These are phyloP conservation scores for Semotilus atromaculatus DNA, from an alignment of 2,797 vertebrate genomes.

Conservation along the genomic window DNA sequence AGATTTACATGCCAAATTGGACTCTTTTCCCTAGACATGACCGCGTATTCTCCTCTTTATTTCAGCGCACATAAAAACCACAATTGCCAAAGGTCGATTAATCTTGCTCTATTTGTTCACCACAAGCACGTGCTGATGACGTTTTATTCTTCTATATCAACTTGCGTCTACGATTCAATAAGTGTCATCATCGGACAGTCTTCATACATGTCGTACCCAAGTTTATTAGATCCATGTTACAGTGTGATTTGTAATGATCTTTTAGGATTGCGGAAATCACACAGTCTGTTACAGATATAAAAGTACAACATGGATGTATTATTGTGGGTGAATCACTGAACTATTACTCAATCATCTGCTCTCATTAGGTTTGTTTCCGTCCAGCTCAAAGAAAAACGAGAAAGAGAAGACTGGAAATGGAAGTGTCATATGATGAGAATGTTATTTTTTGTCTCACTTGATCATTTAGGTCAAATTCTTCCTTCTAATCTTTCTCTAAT, in stretches of 20 bases:
- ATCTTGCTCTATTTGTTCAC: neutral
- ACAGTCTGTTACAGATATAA: neutral
- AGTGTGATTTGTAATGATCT: no score
- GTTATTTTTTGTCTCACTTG: slow-evolving; percentile 69
- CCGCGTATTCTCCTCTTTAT: neutral
- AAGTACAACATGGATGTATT: neutral
- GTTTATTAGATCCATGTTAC: no score
- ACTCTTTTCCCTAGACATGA: neutral
- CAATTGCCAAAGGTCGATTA: neutral
- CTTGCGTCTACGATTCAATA: no score
- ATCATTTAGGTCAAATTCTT: slow-evolving; percentile 74
- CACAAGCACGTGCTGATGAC: no score
- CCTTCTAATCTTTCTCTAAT: slow-evolving; percentile 68
- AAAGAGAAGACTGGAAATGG: neutral
- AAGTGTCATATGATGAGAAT: slow-evolving; percentile 58
- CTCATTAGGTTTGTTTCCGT: neutral
- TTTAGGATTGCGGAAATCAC: no score
- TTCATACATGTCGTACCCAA: no score
- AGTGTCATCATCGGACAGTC: no score
- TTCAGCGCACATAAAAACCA: neutral
- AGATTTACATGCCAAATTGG: no score
- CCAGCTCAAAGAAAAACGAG: neutral
- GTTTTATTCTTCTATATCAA: no score
- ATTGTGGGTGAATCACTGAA: neutral
- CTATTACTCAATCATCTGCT: neutral